A percentile compares a stretch with the other conserved stretches of the same genome.
phyloP scores from a whole-genome alignment of 2,888 invertebrate genomes.

The Tridacna gigas region DNA sequence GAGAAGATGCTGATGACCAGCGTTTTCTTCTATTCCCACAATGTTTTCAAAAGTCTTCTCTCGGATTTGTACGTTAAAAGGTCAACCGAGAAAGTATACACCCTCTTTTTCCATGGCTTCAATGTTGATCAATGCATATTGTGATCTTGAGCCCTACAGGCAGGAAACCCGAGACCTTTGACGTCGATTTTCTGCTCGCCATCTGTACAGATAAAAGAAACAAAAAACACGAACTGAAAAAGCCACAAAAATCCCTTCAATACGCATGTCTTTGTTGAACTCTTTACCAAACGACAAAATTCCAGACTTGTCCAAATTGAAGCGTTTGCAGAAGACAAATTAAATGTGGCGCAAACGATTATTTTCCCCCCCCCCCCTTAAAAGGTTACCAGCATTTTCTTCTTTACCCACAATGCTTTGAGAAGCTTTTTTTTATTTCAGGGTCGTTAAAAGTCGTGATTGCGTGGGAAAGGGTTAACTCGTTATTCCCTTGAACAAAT shows the following conservation, averaged over 20 bases:
- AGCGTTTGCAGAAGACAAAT: not conserved
- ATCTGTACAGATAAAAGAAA: constrained; percentile 48
- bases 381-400: not conserved
- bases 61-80: too few species aligned
- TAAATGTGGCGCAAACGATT: not conserved
- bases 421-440: not conserved
- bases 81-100: too few species aligned
- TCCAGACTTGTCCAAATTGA: not conserved
- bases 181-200: constrained; percentile 46
- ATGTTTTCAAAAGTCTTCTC: too few species aligned
- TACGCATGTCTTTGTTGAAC: too few species aligned
- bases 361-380: too few species aligned
- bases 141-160: constrained; percentile 41
- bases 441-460: too few species aligned
- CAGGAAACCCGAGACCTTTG: constrained; percentile 50
- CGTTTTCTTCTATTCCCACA: too few species aligned
- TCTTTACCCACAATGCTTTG: not conserved
- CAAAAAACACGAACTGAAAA: constrained; percentile 22
- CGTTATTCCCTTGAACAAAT: too few species aligned
- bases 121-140: constrained; percentile 60
- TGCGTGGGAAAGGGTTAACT: not conserved
- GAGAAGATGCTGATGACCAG: too few species aligned
- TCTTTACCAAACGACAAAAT: not conserved
- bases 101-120: constrained; percentile 1
- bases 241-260: constrained; percentile 24